Conservation (phyloP, 2,888 invertebrate genomes). For the Drosophila prostipennis region DNA sequence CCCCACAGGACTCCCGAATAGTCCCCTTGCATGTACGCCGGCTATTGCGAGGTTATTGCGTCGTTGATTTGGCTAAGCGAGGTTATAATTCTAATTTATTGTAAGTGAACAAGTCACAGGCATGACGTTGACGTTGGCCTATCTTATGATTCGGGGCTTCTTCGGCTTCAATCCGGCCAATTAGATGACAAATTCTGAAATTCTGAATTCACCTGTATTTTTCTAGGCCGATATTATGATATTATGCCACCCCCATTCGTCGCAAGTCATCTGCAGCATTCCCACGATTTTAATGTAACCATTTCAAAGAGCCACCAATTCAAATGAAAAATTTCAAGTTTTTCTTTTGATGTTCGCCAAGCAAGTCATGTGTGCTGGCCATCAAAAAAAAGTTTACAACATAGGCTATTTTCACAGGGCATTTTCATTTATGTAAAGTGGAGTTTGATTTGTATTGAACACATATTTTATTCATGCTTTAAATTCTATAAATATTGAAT, state of each 20-base stretch:
- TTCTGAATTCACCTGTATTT: constrained; percentile 11
- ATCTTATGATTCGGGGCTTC: constrained; percentile 7
- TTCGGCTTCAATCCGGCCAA: constrained; percentile 3
- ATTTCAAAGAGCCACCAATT: constrained; percentile 18
- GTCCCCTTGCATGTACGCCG: constrained; percentile 66
- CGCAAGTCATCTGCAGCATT: constrained; percentile 27
- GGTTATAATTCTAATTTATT: constrained; percentile 75
- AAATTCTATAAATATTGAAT: no score
- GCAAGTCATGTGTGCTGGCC: constrained; percentile 18
- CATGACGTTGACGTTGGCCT: constrained; percentile 19
- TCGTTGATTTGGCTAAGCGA: constrained; percentile 75
- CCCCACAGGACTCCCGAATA: constrained; percentile 40
- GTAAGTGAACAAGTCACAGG: constrained; percentile 55
- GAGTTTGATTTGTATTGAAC: background rate
- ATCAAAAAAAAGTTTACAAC: constrained; percentile 6
- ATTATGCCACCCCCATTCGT: constrained; percentile 6
- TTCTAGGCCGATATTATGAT: background rate
- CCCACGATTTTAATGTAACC: constrained; percentile 34
- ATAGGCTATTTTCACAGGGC: background rate
- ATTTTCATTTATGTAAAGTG: constrained; percentile 9
- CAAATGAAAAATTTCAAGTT: constrained; percentile 24
- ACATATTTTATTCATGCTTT: background rate
- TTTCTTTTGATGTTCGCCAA: constrained; percentile 43
- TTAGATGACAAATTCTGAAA: constrained; percentile 24
- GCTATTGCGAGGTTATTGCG: constrained; percentile 70